Conservation (phyloP, 2,113 vertebrate species). For the Limnothrissa miodon region DNA sequence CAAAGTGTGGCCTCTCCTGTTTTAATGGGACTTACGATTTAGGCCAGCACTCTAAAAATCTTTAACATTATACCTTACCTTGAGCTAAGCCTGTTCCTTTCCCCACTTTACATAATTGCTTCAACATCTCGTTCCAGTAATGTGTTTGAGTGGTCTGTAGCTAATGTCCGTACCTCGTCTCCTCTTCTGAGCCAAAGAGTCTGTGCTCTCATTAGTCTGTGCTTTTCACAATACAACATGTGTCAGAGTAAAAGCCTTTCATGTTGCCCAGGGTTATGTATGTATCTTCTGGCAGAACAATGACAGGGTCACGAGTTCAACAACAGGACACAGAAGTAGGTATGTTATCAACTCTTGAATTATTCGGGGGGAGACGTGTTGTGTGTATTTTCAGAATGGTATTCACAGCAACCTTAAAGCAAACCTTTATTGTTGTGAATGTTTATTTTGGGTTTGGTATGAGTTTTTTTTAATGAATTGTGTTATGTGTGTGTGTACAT, state of each 20-base stretch:
- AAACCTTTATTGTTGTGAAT: background rate
- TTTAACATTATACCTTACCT: no score
- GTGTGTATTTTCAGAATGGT: background rate
- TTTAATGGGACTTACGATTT: no score
- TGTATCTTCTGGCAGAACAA: background rate
- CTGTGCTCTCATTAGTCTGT: background rate
- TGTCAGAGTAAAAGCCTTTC: background rate
- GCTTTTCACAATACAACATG: background rate
- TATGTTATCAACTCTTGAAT: background rate
- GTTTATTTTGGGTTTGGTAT: background rate
- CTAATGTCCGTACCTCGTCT: no score
- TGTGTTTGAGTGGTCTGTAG: no score
- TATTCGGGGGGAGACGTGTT: background rate
- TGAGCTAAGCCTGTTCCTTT: no score
- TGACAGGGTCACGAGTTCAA: background rate
- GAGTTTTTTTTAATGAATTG: background rate
- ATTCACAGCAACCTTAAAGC: background rate
- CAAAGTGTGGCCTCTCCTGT: no score
- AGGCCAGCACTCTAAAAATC: no score
- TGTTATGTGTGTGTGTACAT: background rate
- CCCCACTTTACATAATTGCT: no score
- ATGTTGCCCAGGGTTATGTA: background rate
- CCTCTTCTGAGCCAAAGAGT: background rate
- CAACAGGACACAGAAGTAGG: background rate
- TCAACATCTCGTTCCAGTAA: no score